Percentiles rank a stretch among this genome's conserved stretches.
Conservation (phyloP, 2,888 invertebrate genomes). For the Lapara coniferarum region DNA sequence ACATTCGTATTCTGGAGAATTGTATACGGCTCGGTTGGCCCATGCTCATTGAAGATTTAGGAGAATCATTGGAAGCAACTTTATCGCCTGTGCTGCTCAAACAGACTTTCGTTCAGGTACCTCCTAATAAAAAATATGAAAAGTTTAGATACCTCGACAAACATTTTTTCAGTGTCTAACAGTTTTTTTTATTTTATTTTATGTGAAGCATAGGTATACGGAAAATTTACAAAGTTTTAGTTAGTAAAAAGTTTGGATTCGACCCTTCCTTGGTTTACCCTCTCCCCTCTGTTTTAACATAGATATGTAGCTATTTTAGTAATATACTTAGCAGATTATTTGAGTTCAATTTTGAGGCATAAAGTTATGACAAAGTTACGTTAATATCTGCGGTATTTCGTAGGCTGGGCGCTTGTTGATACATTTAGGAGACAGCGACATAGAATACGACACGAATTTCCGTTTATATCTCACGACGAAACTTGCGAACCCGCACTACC, state of each 20-base stretch:
- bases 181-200: no score
- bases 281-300: no score
- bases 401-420: constrained; percentile 91
- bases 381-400: background rate
- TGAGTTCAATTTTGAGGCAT: no score
- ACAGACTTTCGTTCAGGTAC: constrained; percentile 89
- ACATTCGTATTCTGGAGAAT: constrained; percentile 91
- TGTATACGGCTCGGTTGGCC: constrained; percentile 93
- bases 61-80: constrained; percentile 94
- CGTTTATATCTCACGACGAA: constrained; percentile 96
- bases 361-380: no score
- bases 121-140: background rate
- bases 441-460: constrained; percentile 95
- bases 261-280: no score
- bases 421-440: constrained; percentile 92
- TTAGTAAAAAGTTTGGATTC: no score
- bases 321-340: no score
- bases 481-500: constrained; percentile 95
- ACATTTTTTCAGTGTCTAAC: no score
- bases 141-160: no score
- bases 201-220: no score
- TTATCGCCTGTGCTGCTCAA: constrained; percentile 92
- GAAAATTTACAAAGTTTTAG: no score
- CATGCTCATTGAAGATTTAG: constrained; percentile 93
- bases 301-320: no score